phyloP scores from a whole-genome alignment of 2,797 vertebrate species.

The Sylvia borin region DNA sequence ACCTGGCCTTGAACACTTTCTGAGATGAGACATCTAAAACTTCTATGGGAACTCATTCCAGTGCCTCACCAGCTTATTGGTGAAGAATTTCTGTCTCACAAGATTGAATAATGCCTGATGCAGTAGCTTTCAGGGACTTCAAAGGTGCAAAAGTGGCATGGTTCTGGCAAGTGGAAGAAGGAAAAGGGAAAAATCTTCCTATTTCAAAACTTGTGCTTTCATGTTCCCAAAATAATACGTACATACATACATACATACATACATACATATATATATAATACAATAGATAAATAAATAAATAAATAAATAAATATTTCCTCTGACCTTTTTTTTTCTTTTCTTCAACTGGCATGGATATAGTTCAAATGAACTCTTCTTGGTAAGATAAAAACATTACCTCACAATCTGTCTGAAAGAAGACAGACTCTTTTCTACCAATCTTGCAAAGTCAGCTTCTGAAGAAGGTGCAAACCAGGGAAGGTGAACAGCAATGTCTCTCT shows the following conservation, averaged over 20 bases:
- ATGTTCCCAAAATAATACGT: not conserved
- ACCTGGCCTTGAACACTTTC: not conserved
- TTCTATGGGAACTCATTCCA: not conserved
- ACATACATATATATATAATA: too few relatives aligned
- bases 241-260: too few relatives aligned
- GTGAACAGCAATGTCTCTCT: not conserved
- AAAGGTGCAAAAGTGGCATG: not conserved
- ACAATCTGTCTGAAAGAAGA: not conserved
- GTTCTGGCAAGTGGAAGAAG: not conserved
- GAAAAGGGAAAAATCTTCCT: not conserved
- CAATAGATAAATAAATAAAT: not conserved
- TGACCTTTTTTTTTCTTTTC: not conserved
- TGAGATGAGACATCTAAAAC: not conserved
- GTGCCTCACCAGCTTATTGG: not conserved
- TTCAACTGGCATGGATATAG: not conserved
- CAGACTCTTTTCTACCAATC: not conserved
- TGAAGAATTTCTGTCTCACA: not conserved
- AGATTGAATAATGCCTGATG: not conserved
- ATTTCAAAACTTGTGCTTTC: not conserved
- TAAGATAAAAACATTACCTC: not conserved
- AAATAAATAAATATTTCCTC: not conserved
- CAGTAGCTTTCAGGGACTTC: not conserved
- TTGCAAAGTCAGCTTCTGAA: not conserved
- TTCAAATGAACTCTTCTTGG: not conserved
- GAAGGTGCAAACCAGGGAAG: not conserved